Conservation (phyloP, 2,888 invertebrate genomes). For the Sarcophaga caerulescens region DNA sequence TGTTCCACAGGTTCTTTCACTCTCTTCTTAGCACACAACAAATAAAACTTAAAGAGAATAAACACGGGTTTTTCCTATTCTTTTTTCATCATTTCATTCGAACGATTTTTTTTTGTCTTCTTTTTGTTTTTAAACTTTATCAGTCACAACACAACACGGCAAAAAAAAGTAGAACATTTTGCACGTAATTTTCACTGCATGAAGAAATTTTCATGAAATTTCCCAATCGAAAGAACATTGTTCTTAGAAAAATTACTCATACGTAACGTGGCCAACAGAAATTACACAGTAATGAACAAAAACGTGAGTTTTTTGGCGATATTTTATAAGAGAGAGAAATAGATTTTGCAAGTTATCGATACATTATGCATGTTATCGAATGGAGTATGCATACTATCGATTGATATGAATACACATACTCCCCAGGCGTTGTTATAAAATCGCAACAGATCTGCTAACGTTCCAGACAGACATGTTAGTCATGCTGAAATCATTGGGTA, state of each 20-base stretch:
- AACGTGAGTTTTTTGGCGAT: no score
- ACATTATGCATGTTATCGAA: no score
- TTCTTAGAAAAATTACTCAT: constrained; percentile 34
- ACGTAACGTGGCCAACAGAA: constrained; percentile 33
- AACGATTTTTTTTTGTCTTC: background rate
- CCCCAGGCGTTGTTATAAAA: no score
- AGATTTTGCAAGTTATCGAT: no score
- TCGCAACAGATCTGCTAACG: no score
- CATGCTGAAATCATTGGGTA: no score
- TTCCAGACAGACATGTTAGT: no score
- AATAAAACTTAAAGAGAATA: constrained; percentile 9
- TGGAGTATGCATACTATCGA: no score
- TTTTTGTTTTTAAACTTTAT: constrained; percentile 20
- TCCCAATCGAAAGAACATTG: background rate
- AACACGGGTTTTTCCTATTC: constrained; percentile 7
- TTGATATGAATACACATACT: no score
- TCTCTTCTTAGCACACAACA: constrained; percentile 11
- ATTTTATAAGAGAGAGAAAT: no score
- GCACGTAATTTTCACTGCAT: constrained; percentile 48
- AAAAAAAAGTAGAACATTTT: constrained; percentile 40
- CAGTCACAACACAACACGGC: background rate
- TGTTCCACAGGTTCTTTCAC: constrained; percentile 16
- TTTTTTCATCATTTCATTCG: background rate
- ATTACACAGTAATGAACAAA: background rate
- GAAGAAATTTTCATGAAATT: background rate